A percentile compares a stretch with the other conserved stretches of the same genome.
Conservation (phyloP, 2,888 invertebrate species). For the Muscina levida region DNA sequence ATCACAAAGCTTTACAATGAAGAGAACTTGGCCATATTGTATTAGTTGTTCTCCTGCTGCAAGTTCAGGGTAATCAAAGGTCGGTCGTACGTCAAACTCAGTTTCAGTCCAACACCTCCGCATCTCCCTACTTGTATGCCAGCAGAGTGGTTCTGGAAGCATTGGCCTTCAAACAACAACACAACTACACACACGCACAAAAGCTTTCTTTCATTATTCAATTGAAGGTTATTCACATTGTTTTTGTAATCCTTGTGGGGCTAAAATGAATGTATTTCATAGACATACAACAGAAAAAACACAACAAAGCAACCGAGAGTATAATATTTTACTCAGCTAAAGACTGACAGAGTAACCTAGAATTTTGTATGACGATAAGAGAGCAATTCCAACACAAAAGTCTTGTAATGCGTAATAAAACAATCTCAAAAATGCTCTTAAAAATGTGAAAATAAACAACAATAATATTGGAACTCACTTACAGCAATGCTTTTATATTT, state of each 20-base stretch:
- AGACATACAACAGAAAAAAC: not conserved
- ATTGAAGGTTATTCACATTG: constrained; percentile 54
- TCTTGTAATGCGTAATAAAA: not conserved
- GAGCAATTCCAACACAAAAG: not conserved
- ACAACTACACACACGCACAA: constrained; percentile 24
- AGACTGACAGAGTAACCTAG: not conserved
- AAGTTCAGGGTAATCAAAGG: constrained; percentile 46
- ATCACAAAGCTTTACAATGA: too few species aligned
- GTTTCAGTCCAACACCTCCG: not conserved
- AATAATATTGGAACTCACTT: too few species aligned
- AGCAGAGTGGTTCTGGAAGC: not conserved
- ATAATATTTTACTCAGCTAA: too few species aligned
- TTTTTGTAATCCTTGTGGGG: constrained; percentile 19
- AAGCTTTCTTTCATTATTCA: constrained; percentile 44
- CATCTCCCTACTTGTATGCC: not conserved
- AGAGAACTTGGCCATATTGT: too few species aligned
- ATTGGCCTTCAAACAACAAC: constrained; percentile 54
- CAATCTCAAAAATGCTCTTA: too few species aligned
- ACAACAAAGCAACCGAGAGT: not conserved
- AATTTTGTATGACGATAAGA: not conserved
- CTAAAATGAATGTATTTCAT: not conserved
- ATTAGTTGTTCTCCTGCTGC: not conserved
- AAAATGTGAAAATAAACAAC: too few species aligned
- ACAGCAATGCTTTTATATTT: not conserved
- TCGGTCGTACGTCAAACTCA: constrained; percentile 48